Base-by-base conservation (phyloP, 2,888 invertebrate genomes). In the Hirtodrosophila alboralis region DNA sequence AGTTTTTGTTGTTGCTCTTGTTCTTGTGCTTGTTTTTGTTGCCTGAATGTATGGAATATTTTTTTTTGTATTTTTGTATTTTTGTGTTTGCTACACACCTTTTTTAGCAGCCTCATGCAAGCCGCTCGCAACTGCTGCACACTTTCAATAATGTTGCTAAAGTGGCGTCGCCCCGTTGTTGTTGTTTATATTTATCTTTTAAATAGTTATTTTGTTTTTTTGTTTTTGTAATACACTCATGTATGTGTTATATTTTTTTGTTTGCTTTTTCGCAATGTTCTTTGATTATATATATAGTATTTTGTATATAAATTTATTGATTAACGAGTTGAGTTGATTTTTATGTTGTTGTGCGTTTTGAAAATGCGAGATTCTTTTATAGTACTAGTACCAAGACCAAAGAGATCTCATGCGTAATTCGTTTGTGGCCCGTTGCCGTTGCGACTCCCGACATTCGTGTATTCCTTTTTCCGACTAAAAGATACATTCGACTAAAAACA, bases 391-490 rank as follows among this genome's bases (percentile, higher is more conserved):
- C 23, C 27, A 44, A 62, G 41, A 52, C 51, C 60, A 36, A 21
- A 44, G 59, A 56, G 70, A 69, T 77, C 58, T 56, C 53, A 75
- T 78, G 66, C 73, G 75, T 70, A 65, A 68, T 68, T 63, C 59
- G 71, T 60, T 72, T 57, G 34, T 57, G 68, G 44, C 41, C 63
- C 66, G 64, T 56, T 64, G 54, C 63, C 66, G 64, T 56, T 64
- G 54, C 58, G 65, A 62, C 49, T 75, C 74, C 74, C 70, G 69
- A 56, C 70, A 64, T 75, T 83, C 83, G 83, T 76, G 75, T 86
- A 78, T 86, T 84, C 81, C 81, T 86, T 81, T 78, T 81, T 62
- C 79, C 69, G 76, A 83, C 86, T 84, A 65, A 81, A 86, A 78
- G 86, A 81, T 73, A 84, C 86, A 84, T 77, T 72, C 75, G 83